Percentiles rank a stretch among this genome's conserved stretches.
Evolutionary conservation across 2,113 vertebrate species (phyloP).

Genomic region (Prionailurus viverrinus): DNA sequence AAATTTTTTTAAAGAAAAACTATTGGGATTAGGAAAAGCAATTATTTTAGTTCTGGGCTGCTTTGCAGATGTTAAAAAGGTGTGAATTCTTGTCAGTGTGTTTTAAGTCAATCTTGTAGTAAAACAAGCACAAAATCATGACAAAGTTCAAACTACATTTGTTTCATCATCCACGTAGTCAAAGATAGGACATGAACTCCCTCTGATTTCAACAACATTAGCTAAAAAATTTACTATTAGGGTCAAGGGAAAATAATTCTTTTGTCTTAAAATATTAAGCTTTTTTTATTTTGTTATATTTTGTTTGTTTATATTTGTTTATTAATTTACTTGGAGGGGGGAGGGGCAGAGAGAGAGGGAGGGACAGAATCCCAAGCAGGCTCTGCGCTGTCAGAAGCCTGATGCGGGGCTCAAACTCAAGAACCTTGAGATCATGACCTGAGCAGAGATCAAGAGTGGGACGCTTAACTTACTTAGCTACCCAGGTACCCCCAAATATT

Average conservation of each 20-base stretch:
- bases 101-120: constrained; percentile 29
- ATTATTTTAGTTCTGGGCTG: neutral
- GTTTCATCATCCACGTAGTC: neutral
- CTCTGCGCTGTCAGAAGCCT: no score
- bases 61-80: constrained; percentile 22
- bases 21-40: neutral
- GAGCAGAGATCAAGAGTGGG: no score
- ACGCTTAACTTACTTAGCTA: no score
- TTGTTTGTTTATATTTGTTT: no score
- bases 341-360: no score
- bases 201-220: constrained; percentile 6
- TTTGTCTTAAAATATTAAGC: neutral
- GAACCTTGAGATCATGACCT: no score
- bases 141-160: neutral
- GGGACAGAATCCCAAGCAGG: no score
- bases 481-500: neutral
- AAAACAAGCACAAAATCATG: constrained; percentile 6
- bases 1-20: neutral
- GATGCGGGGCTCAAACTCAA: no score
- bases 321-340: no score
- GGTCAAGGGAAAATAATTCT: neutral
- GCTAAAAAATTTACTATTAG: neutral
- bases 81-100: neutral
- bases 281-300: neutral
- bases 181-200: neutral